Evolutionary conservation across 2,797 vertebrate species (phyloP), one percentile per base, ranked within the genome.

Genomic region (Notolepis coatsorum): DNA sequence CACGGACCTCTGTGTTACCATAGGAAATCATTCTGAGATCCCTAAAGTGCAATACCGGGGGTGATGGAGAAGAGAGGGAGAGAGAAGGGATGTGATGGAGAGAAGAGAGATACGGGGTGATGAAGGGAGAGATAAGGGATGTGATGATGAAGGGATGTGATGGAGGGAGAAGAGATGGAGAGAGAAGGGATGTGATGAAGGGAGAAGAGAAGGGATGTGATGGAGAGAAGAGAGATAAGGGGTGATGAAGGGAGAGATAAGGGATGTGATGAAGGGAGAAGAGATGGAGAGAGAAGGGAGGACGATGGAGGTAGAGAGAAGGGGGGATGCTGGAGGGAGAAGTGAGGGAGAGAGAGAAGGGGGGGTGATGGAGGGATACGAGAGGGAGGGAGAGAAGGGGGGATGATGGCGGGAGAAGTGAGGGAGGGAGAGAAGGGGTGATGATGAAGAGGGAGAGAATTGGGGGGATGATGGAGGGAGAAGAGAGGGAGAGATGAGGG

Each of bases 111-210:
- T n/a, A n/a, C n/a, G n/a, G n/a, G n/a, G n/a, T n/a, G n/a, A n/a
- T n/a, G n/a, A n/a, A n/a, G n/a, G n/a, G n/a, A n/a, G n/a, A n/a
- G n/a, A n/a, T n/a, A n/a, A n/a, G n/a, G n/a, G n/a, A n/a, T n/a
- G n/a, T n/a, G n/a, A n/a, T n/a, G n/a, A n/a, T n/a, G n/a, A n/a
- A n/a, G n/a, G n/a, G n/a, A n/a, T n/a, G n/a, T n/a, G n/a, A 31
- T 48, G 51, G 61, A 37, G 58, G 25, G 51, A 49, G 58, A 55
- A 60, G 31, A 23, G 17, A 63, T 47, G 56, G 50, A 24, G 20
- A 45, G 20, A 10, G 42, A 45, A 3, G 7, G 12, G 35, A 37
- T 2, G n/a, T 9, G 33, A 13, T 37, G 33, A n/a, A 37, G n/a
- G 35, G 35, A 37, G 33, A 37, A 12, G 35, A n/a, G n/a, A 9